phyloP scores from a whole-genome alignment of 2,113 vertebrate genomes.

The Hydropotes inermis region DNA sequence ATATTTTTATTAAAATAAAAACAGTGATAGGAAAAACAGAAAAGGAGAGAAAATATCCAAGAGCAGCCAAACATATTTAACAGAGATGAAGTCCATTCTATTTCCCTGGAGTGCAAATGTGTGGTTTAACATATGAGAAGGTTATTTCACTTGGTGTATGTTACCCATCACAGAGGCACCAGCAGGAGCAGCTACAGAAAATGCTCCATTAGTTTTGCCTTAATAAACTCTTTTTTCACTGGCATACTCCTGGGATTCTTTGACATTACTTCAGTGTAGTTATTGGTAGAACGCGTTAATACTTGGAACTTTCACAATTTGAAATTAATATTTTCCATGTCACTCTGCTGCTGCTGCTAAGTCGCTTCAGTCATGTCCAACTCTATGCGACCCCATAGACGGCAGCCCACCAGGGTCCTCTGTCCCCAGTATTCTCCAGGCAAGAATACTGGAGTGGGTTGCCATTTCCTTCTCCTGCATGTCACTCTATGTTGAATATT shows the following conservation, averaged over 20 bases:
- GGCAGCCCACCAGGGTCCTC: not conserved
- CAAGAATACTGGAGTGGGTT: not conserved
- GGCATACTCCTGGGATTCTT: slow-evolving; percentile 51
- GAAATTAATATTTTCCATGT: slow-evolving; percentile 53
- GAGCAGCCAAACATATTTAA: slow-evolving; percentile 56
- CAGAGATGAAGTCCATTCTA: slow-evolving; percentile 47
- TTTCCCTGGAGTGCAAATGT: slow-evolving; percentile 19
- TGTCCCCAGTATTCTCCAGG: not conserved
- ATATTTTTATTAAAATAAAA: slow-evolving; percentile 66
- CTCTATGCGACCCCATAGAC: not conserved
- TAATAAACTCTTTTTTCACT: slow-evolving; percentile 44
- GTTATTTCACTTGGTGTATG: not conserved
- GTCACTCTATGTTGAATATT: slow-evolving; percentile 31
- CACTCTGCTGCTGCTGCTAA: not conserved
- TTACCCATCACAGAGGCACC: slow-evolving; percentile 22
- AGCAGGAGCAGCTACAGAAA: slow-evolving; percentile 51
- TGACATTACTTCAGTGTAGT: slow-evolving; percentile 59
- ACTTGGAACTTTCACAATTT: slow-evolving; percentile 30
- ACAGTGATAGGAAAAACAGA: slow-evolving; percentile 67
- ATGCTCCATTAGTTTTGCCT: slow-evolving; percentile 50
- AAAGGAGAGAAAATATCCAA: slow-evolving; percentile 47
- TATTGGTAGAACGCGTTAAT: slow-evolving; percentile 46
- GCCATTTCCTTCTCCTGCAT: not conserved
- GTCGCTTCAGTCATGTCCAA: not conserved
- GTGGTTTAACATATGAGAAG: slow-evolving; percentile 1